A percentile compares a stretch with the other conserved stretches of the same genome.
These are phyloP conservation scores for Dolomedes plantarius DNA, from an alignment of 2,888 invertebrate genomes.

Conservation along the genomic window DNA sequence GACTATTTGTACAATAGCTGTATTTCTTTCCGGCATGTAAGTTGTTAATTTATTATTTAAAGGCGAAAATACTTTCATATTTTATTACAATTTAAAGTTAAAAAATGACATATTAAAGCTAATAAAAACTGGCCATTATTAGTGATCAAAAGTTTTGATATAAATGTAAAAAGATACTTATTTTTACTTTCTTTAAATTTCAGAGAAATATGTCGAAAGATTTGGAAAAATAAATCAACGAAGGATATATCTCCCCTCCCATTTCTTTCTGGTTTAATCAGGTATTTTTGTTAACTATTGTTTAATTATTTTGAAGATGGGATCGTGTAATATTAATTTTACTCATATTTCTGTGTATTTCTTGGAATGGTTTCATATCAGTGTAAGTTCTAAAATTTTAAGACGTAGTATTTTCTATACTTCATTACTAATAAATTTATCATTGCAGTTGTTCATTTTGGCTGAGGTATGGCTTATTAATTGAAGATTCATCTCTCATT, in stretches of 20 bases:
- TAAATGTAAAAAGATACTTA: too few relatives aligned
- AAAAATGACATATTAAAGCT: too few relatives aligned
- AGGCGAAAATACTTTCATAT: too few relatives aligned
- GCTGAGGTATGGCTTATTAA: slow-evolving; percentile 87
- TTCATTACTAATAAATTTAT: too few relatives aligned
- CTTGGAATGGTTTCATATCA: neutral
- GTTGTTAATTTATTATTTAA: slow-evolving; percentile 77
- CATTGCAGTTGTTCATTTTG: slow-evolving; percentile 80
- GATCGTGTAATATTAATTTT: too few relatives aligned
- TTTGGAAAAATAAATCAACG: slow-evolving; percentile 55
- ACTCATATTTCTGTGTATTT: neutral
- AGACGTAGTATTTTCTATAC: too few relatives aligned
- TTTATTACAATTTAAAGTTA: too few relatives aligned
- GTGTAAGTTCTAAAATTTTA: neutral
- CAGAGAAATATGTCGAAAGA: slow-evolving; percentile 63
- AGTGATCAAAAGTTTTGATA: too few relatives aligned
- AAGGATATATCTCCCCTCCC: slow-evolving; percentile 58
- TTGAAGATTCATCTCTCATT: slow-evolving; percentile 84
- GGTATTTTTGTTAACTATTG: slow-evolving; percentile 33
- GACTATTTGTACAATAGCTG: slow-evolving; percentile 86
- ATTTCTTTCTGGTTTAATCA: slow-evolving; percentile 52
- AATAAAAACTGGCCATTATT: too few relatives aligned
- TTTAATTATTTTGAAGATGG: too few relatives aligned
- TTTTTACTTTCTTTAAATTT: too few relatives aligned
- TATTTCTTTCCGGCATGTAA: slow-evolving; percentile 91